Evolutionary conservation across 2,797 vertebrate genomes (phyloP).

Genomic region (Amazona finschi): DNA sequence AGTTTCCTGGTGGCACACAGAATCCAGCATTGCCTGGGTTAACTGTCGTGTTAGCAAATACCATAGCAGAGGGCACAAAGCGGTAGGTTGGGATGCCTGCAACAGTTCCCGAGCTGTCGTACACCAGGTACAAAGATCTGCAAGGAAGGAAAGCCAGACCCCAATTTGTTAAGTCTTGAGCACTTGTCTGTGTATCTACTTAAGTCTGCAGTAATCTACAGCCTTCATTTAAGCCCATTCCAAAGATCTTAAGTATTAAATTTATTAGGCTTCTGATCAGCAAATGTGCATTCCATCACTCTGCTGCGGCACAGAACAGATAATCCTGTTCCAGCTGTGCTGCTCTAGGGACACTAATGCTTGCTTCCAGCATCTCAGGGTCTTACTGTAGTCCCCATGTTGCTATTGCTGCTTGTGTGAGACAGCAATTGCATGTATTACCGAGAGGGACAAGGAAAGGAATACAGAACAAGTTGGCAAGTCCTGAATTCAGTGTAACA

Average conservation of each 20-base stretch:
- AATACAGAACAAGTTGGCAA: background rate
- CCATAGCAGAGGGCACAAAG: constrained; percentile 81
- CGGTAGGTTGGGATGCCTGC: constrained; percentile 84
- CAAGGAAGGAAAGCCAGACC: background rate
- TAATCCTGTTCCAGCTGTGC: fast-evolving
- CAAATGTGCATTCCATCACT: background rate
- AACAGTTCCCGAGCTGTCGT: constrained; percentile 81
- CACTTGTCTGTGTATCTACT: background rate
- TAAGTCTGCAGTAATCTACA: background rate
- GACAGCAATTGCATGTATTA: background rate
- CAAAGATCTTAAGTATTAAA: background rate
- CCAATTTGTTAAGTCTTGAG: background rate
- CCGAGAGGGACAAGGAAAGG: background rate
- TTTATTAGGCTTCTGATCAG: background rate
- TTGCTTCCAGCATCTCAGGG: background rate
- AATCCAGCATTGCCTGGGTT: constrained; percentile 92
- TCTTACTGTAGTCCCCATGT: background rate
- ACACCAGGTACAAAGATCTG: constrained; percentile 89
- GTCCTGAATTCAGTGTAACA: background rate
- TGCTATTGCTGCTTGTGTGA: background rate
- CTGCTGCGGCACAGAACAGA: background rate
- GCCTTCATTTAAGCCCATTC: background rate
- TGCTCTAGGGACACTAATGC: background rate
- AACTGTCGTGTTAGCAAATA: constrained; percentile 83
- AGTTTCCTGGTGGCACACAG: constrained; percentile 87